Percentiles rank a stretch among this genome's conserved stretches.
These are phyloP conservation scores for Lacanobia wlatinum DNA, from an alignment of 2,888 invertebrate genomes.

Conservation along the genomic window DNA sequence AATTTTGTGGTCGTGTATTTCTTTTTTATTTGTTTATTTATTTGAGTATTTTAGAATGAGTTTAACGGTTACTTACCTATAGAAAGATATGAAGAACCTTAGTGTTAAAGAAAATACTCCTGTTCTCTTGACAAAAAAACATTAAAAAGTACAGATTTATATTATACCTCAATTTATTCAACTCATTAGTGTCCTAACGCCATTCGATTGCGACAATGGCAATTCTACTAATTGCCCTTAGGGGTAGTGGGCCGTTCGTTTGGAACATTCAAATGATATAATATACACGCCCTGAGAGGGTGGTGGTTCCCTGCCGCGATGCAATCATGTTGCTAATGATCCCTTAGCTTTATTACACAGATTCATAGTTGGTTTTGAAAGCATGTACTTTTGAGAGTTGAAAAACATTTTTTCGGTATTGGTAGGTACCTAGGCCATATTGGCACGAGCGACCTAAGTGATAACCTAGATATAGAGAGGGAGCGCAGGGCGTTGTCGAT, in stretches of 20 bases:
- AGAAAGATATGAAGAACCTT: no score
- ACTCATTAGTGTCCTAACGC: constrained; percentile 8
- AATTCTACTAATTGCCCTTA: constrained; percentile 43
- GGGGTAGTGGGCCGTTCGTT: constrained; percentile 76
- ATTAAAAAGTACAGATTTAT: background rate
- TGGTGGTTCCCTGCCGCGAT: constrained; percentile 67
- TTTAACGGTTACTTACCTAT: background rate
- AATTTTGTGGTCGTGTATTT: constrained; percentile 42
- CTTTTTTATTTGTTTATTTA: constrained; percentile 7
- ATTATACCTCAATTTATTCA: background rate
- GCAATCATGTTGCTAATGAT: constrained; percentile 68
- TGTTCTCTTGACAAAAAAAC: background rate
- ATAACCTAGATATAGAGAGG: no score
- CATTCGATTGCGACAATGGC: constrained; percentile 17
- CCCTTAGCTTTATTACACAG: constrained; percentile 32
- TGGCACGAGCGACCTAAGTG: no score
- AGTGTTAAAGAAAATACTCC: background rate
- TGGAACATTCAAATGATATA: constrained; percentile 76
- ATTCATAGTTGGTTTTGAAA: constrained; percentile 30
- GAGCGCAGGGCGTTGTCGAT: no score
- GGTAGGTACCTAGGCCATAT: no score
- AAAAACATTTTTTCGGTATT: no score
- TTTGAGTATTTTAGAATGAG: background rate
- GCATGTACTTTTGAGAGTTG: background rate
- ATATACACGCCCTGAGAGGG: constrained; percentile 67